Conservation (phyloP, 2,797 vertebrate genomes). For the Sebastes cheni region DNA sequence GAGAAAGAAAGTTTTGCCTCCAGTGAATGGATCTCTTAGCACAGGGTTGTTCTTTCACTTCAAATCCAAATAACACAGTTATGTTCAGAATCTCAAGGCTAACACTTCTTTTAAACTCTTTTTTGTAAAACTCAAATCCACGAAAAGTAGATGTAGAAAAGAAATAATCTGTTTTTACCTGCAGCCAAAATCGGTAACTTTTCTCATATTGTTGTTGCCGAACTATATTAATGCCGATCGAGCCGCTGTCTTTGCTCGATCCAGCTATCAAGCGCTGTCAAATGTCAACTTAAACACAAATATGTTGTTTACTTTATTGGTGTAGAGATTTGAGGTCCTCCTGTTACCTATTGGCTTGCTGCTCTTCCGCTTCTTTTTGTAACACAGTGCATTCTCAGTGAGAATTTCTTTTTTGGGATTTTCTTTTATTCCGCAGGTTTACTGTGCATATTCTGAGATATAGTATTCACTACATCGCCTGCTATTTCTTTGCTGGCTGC, state of each 20-base stretch:
- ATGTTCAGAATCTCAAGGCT: slow-evolving; percentile 28
- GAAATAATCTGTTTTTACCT: not conserved
- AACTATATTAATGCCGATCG: not conserved
- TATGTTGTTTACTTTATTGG: not conserved
- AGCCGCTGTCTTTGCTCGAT: not conserved
- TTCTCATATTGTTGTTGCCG: not conserved
- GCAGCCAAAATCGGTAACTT: not conserved
- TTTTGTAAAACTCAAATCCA: not conserved
- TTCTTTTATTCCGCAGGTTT: not conserved
- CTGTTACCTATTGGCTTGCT: not conserved
- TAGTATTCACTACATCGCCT: not conserved
- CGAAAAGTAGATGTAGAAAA: not conserved
- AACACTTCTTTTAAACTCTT: not conserved
- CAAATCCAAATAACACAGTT: not conserved
- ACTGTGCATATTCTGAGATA: not conserved
- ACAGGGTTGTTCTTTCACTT: slow-evolving; percentile 11
- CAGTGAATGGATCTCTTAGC: slow-evolving; percentile 5
- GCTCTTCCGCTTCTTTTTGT: not conserved
- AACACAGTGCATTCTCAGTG: not conserved
- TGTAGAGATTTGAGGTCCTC: not conserved
- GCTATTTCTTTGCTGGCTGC: not conserved
- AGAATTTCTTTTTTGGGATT: not conserved
- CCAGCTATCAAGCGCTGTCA: not conserved
- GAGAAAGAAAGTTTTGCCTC: slow-evolving; percentile 4
- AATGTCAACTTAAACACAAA: not conserved